These are phyloP conservation scores for Manis crassicaudata DNA, from an alignment of 2,797 vertebrate species.

Conservation along the genomic window DNA sequence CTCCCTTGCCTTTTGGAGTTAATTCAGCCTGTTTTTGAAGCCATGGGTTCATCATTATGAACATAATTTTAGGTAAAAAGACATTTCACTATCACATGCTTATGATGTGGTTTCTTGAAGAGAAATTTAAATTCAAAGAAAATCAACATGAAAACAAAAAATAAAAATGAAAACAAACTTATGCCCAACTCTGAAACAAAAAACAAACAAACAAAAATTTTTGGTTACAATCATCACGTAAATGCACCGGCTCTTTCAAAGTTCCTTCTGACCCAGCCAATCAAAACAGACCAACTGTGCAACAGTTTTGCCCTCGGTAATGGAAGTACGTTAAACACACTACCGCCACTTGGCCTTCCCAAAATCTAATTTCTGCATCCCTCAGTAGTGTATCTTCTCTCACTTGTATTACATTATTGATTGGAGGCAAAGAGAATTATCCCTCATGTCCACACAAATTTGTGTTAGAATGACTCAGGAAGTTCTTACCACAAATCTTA, in stretches of 20 bases:
- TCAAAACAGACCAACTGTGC: background rate
- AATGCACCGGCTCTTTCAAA: background rate
- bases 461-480: background rate
- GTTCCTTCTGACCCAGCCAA: background rate
- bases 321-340: background rate
- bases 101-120: background rate
- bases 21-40: background rate
- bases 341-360: background rate
- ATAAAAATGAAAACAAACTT: background rate
- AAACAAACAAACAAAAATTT: background rate
- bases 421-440: background rate
- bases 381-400: background rate
- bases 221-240: background rate
- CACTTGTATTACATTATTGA: background rate
- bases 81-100: background rate
- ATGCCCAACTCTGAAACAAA: background rate
- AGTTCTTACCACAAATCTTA: background rate
- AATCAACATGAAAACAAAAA: background rate
- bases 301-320: background rate
- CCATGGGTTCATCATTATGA: background rate
- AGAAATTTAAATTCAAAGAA: slow-evolving; percentile 46
- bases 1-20: background rate
- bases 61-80: background rate
- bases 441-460: background rate
- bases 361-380: background rate